A percentile compares a stretch with the other conserved stretches of the same genome.
Conservation (phyloP, 2,888 invertebrate genomes). For the Oxycera nigricornis region DNA sequence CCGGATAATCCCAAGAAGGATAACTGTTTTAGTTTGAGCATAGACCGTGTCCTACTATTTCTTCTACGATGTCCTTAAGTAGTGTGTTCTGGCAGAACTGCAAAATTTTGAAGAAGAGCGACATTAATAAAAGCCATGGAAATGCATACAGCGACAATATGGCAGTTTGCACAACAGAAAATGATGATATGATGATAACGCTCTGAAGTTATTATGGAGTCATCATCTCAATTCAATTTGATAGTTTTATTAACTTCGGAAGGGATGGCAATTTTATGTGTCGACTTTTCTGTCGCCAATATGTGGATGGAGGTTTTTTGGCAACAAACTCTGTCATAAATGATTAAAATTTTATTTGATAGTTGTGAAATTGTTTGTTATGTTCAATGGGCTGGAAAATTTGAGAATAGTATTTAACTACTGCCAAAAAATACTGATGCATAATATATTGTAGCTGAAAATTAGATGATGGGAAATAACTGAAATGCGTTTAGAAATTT, state of each 20-base stretch:
- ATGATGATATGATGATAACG: conserved; percentile 35
- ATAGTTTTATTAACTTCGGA: conserved; percentile 46
- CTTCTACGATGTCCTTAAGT: background rate
- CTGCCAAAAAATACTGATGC: too few species aligned
- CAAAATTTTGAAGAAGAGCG: background rate
- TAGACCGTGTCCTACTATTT: conserved; percentile 33
- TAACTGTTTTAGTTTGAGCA: conserved; percentile 26
- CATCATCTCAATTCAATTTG: conserved; percentile 47
- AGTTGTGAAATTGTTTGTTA: background rate
- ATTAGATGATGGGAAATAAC: too few species aligned
- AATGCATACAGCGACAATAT: conserved; percentile 29
- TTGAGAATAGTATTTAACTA: too few species aligned
- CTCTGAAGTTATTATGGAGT: conserved; percentile 43
- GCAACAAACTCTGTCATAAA: background rate
- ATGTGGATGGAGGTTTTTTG: background rate
- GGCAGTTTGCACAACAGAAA: conserved; percentile 31
- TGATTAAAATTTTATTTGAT: background rate
- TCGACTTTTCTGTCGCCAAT: background rate
- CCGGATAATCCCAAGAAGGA: conserved; percentile 35
- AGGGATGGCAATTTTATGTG: conserved; percentile 35
- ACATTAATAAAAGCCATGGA: conserved; percentile 19
- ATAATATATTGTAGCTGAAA: too few species aligned
- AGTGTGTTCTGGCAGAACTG: conserved; percentile 1
- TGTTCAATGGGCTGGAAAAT: background rate
- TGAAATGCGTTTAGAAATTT: too few species aligned